phyloP scores from a whole-genome alignment of 2,888 invertebrate genomes.

The Latrodectus hesperus region DNA sequence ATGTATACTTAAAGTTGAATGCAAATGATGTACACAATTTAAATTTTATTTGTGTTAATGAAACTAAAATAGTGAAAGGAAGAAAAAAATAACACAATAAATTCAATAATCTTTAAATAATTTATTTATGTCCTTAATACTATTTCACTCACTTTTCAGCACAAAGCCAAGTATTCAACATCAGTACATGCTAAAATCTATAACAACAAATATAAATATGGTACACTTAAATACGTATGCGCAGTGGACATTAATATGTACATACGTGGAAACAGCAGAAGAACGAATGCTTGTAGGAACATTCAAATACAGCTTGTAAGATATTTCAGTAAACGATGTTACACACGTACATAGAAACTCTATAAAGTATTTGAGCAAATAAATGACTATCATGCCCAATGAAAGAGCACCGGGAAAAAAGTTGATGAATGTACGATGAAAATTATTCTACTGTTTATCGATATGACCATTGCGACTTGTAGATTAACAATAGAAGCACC shows the following conservation, averaged over 20 bases:
- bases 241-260: constrained; percentile 16
- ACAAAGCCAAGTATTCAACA: constrained; percentile 8
- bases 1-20: too few relatives aligned
- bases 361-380: too few relatives aligned
- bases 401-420: not conserved
- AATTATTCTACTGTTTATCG: too few relatives aligned
- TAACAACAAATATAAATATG: constrained; percentile 37
- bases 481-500: too few relatives aligned
- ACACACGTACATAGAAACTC: not conserved
- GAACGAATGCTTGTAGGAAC: constrained; percentile 56
- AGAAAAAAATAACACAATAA: constrained; percentile 18
- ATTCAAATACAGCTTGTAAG: constrained; percentile 20
- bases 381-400: not conserved
- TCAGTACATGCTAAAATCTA: constrained; percentile 31
- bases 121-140: constrained; percentile 53
- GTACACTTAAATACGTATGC: constrained; percentile 31
- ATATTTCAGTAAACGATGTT: not conserved
- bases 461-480: too few relatives aligned
- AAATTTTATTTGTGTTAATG: too few relatives aligned
- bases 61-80: not conserved
- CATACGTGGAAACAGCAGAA: constrained; percentile 13
- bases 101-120: constrained; percentile 63
- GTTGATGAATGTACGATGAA: not conserved
- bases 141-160: constrained; percentile 18
- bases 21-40: too few relatives aligned